These are phyloP conservation scores for Micrastur ruficollis DNA, from an alignment of 2,797 vertebrate genomes.

Conservation along the genomic window DNA sequence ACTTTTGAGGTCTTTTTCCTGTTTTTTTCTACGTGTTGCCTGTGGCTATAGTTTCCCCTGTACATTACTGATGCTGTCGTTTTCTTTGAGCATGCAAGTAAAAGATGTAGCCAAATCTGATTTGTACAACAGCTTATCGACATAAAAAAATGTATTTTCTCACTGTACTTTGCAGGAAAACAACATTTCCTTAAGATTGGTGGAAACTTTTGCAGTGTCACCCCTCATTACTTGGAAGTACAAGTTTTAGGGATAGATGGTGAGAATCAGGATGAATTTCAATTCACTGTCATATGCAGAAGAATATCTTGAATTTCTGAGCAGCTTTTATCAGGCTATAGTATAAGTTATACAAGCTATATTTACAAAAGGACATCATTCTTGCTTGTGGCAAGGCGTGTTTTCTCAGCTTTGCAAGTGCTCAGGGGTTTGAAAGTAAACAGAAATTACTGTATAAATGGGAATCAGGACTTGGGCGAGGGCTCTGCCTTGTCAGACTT, in stretches of 20 bases:
- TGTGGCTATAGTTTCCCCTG: not conserved
- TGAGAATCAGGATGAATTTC: not conserved
- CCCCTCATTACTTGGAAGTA: rapidly evolving
- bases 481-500: not conserved
- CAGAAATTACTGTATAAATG: not conserved
- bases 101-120: not conserved
- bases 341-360: not conserved
- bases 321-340: not conserved
- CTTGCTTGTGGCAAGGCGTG: not conserved
- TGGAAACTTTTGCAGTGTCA: not conserved
- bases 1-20: conserved; percentile 44
- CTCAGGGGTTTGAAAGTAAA: not conserved
- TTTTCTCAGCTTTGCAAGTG: not conserved
- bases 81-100: not conserved
- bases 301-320: not conserved
- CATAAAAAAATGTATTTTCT: not conserved
- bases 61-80: not conserved
- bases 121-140: not conserved
- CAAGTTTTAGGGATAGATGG: not conserved
- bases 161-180: not conserved
- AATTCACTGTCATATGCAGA: rapidly evolving
- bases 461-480: not conserved
- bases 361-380: not conserved
- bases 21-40: not conserved
- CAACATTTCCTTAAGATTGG: rapidly evolving